Evolutionary conservation across 2,888 invertebrate genomes (phyloP).

Genomic region (Eilema sororculum): DNA sequence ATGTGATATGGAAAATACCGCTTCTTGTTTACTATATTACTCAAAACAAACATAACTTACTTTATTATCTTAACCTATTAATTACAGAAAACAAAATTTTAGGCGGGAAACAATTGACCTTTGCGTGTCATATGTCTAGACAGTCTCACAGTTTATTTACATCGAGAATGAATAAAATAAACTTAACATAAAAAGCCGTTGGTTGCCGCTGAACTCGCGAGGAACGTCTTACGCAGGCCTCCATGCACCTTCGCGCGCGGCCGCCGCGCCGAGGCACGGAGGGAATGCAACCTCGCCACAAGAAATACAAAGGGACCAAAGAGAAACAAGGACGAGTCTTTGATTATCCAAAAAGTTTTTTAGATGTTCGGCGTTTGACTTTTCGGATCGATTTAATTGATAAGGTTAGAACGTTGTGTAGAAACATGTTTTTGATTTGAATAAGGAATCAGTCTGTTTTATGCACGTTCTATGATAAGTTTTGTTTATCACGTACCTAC

Average conservation of each 20-base stretch:
- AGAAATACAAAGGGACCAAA: slow-evolving; percentile 78
- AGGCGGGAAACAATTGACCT: slow-evolving; percentile 36
- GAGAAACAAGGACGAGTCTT: slow-evolving; percentile 78
- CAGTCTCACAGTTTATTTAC: neutral
- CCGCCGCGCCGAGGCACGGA: slow-evolving; percentile 57
- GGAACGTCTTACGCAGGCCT: slow-evolving; percentile 25
- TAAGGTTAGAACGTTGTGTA: slow-evolving; percentile 8
- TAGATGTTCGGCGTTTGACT: slow-evolving; percentile 44
- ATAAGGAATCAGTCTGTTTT: no score
- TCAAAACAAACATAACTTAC: slow-evolving; percentile 17
- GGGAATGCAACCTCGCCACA: slow-evolving; percentile 80
- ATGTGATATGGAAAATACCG: slow-evolving; percentile 22
- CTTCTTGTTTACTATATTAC: slow-evolving; percentile 29
- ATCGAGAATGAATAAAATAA: slow-evolving; percentile 17
- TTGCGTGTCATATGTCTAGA: neutral
- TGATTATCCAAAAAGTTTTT: slow-evolving; percentile 68
- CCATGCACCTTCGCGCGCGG: slow-evolving; percentile 49
- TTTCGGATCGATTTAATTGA: slow-evolving; percentile 49
- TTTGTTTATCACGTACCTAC: no score
- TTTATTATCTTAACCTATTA: slow-evolving; percentile 35
- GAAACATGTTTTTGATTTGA: neutral
- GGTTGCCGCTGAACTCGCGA: slow-evolving; percentile 34
- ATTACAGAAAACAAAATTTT: slow-evolving; percentile 16
- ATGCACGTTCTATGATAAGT: no score
- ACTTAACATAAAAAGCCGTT: slow-evolving; percentile 42